Base-by-base conservation (phyloP, 2,888 invertebrate genomes). In the Synergus umbraculus region DNA sequence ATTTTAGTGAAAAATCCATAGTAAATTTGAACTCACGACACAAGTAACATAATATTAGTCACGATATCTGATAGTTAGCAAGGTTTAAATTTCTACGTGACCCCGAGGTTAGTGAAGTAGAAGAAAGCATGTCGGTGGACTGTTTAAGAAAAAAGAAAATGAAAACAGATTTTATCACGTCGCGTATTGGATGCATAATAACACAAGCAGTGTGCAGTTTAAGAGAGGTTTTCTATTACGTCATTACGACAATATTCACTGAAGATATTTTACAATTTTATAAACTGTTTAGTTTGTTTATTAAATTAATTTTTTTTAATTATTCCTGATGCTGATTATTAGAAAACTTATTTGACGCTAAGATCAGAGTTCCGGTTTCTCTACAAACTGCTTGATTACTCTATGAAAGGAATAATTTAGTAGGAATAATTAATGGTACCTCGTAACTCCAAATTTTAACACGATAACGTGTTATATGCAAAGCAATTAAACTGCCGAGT, bases 401-500 rank as follows among this genome's bases (percentile, higher is more conserved):
- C 46, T 9, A 18, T 2, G 13, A 22, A 73, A 46, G 58, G 12
- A 76, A 77, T 81, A 76, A 79, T 81, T 81, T 63, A 81, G 13
- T 63, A 10, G 67, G 46, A 15, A 37, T 77, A 81, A 82, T 82
- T 79, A 82, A 82, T 78, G 79, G 67, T 66, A 15, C 58, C 46
- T 64, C 76, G 79, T 65, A 65, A 77, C 66, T 37, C 18, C 43
- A 78, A 78, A 63, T 78, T 60, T 63, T 77, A 46, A 79, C 41
- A 58, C 64, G 78, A 79, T 81, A 82, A 76, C 78, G 63, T 67
- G 44, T 79, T 81, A 82, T 81, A 82, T 81, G 79, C 29, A 44
- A 66, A 54, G 65, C 78, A 77, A 78, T 82, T 80, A 82, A 58
- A 69, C 77, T 15, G 43, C 76, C 76, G 76, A 73, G 37, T 73